Percentiles rank a stretch among this genome's conserved stretches.
These are phyloP conservation scores for Pleuronectes platessa DNA, from an alignment of 2,113 vertebrate species.

Conservation along the genomic window DNA sequence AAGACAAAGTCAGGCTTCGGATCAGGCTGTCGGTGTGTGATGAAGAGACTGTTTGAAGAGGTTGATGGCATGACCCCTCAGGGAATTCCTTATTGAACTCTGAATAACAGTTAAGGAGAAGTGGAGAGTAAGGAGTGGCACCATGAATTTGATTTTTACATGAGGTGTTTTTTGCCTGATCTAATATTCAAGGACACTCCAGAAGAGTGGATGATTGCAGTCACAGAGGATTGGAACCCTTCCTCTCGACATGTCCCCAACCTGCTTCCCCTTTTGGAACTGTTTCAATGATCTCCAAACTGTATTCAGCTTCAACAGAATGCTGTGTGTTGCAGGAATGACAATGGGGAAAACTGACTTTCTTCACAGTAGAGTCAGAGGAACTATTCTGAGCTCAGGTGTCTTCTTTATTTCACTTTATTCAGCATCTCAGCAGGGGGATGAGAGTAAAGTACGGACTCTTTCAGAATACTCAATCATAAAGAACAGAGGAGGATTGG, in stretches of 20 bases:
- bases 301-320: slow-evolving; percentile 5
- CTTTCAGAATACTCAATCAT: slow-evolving; percentile 23
- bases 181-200: slow-evolving; percentile 17
- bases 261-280: slow-evolving; percentile 22
- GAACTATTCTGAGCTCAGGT: slow-evolving; percentile 31
- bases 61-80: slow-evolving; percentile 17
- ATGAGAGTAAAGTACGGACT: slow-evolving; percentile 11
- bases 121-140: neutral
- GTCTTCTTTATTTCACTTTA: slow-evolving; percentile 32
- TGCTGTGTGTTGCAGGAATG: slow-evolving; percentile 35
- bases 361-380: slow-evolving; percentile 34
- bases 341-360: slow-evolving; percentile 38
- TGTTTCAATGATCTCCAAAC: neutral
- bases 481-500: slow-evolving; percentile 2
- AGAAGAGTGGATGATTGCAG: slow-evolving; percentile 15
- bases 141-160: slow-evolving; percentile 10
- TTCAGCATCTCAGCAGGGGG: slow-evolving; percentile 19
- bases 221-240: slow-evolving; percentile 3
- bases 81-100: slow-evolving; percentile 24
- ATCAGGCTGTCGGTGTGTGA: slow-evolving; percentile 28
- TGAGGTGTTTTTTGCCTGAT: slow-evolving; percentile 2
- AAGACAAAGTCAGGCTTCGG: slow-evolving; percentile 25
- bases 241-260: neutral
- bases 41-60: slow-evolving; percentile 33
- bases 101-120: slow-evolving; percentile 17